These are phyloP conservation scores for Epirrhoe alternata DNA, from an alignment of 2,888 invertebrate genomes.

Conservation along the genomic window DNA sequence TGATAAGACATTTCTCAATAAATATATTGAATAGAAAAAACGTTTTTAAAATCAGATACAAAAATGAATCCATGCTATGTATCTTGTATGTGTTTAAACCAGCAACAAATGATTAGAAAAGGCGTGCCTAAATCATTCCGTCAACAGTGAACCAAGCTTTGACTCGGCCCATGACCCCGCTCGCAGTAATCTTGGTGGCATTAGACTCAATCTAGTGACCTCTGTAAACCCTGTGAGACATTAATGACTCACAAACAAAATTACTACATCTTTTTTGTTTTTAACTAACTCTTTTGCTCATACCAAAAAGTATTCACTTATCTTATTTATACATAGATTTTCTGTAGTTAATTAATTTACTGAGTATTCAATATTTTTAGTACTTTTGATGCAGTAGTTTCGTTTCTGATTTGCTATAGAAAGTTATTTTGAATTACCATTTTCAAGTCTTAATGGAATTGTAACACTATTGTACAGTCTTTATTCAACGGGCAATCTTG, in stretches of 20 bases:
- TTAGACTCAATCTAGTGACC: slow-evolving; percentile 59
- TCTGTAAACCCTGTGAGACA: slow-evolving; percentile 73
- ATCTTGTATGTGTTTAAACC: background rate
- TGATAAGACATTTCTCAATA: too few species aligned
- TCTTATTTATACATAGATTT: background rate
- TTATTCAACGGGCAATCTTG: slow-evolving; percentile 63
- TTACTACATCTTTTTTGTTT: slow-evolving; percentile 49
- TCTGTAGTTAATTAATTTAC: background rate
- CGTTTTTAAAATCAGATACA: background rate
- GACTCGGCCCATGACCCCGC: slow-evolving; percentile 67
- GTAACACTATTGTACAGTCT: slow-evolving; percentile 46
- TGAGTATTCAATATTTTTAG: background rate
- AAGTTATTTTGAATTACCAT: slow-evolving; percentile 39
- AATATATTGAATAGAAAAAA: background rate
- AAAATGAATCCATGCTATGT: background rate
- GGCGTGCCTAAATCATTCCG: slow-evolving; percentile 68
- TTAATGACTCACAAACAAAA: slow-evolving; percentile 51
- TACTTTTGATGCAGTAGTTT: slow-evolving; percentile 53
- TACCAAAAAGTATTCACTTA: background rate
- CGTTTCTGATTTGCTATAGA: slow-evolving; percentile 48
- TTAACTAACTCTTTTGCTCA: background rate
- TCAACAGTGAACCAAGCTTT: slow-evolving; percentile 52
- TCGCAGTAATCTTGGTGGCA: slow-evolving; percentile 73
- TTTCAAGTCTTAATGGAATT: slow-evolving; percentile 49
- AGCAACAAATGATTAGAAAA: slow-evolving; percentile 73